Evolutionary conservation across 2,797 vertebrate genomes (phyloP).

Genomic region (Melanotaenia nigrans): DNA sequence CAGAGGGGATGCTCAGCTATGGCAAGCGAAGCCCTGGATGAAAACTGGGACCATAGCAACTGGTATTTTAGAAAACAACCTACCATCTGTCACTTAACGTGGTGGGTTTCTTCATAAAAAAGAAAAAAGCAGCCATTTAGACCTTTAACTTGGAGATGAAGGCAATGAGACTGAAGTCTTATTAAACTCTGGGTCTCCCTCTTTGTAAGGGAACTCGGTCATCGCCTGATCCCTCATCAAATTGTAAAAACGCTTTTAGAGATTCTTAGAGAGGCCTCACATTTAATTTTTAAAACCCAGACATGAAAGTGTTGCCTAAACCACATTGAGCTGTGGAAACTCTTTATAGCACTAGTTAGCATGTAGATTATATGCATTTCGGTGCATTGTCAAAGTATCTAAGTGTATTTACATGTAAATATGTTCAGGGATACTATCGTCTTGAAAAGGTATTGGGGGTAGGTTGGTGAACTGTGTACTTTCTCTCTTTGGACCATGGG

Average conservation of each 20-base stretch:
- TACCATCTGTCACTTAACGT: slow-evolving; percentile 78
- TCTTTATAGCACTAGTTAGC: slow-evolving; percentile 84
- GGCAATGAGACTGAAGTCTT: slow-evolving; percentile 78
- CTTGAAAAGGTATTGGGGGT: slow-evolving; percentile 80
- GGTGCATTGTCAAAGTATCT: slow-evolving; percentile 79
- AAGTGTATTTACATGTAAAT: slow-evolving; percentile 88
- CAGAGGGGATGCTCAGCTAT: slow-evolving; percentile 60
- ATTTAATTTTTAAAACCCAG: slow-evolving; percentile 84
- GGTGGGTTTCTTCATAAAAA: slow-evolving; percentile 55
- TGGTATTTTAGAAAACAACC: slow-evolving; percentile 72
- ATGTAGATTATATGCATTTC: slow-evolving; percentile 86
- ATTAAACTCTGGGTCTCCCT: slow-evolving; percentile 76
- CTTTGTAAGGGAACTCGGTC: slow-evolving; percentile 74
- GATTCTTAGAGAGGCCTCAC: slow-evolving; percentile 76
- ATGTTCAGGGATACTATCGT: slow-evolving; percentile 76
- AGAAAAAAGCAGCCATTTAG: slow-evolving; percentile 67
- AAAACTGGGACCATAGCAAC: slow-evolving; percentile 68
- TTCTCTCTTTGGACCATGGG: slow-evolving; percentile 74
- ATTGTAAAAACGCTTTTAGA: slow-evolving; percentile 72
- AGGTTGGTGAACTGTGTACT: slow-evolving; percentile 73
- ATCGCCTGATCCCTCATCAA: slow-evolving; percentile 79
- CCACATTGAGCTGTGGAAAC: slow-evolving; percentile 76
- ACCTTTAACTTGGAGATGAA: slow-evolving; percentile 74
- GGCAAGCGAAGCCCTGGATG: slow-evolving; percentile 51
- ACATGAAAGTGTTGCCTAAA: slow-evolving; percentile 82